A percentile compares a stretch with the other conserved stretches of the same genome.
These are phyloP conservation scores for Drosophila mimetica DNA, from an alignment of 2,888 invertebrate genomes.

Conservation along the genomic window DNA sequence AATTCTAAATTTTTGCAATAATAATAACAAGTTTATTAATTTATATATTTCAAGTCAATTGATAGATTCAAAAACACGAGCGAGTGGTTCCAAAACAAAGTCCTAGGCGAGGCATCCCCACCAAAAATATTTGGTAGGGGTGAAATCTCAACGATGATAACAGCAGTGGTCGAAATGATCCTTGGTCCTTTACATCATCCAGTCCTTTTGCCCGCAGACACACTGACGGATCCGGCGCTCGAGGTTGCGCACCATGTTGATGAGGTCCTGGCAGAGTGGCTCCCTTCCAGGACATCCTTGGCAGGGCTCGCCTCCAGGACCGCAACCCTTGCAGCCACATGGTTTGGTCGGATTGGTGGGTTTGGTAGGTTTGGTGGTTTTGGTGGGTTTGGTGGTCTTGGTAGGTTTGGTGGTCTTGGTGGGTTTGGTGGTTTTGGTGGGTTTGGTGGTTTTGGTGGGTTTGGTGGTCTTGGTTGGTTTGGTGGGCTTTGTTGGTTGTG, in stretches of 20 bases:
- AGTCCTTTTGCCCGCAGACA: slow-evolving; percentile 3
- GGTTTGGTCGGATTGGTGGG: not conserved
- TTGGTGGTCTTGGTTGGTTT: not conserved
- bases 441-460: not conserved
- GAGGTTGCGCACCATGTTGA: not conserved
- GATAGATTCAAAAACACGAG: not conserved
- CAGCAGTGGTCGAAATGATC: not conserved
- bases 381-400: not conserved
- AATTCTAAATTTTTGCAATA: too few relatives aligned
- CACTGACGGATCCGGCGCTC: not conserved
- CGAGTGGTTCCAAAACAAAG: not conserved
- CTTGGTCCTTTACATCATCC: not conserved
- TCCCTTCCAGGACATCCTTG: not conserved
- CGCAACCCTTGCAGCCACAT: not conserved
- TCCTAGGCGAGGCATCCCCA: not conserved
- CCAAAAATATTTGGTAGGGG: not conserved
- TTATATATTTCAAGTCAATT: not conserved
- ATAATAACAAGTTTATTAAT: not conserved
- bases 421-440: not conserved
- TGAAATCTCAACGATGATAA: not conserved
- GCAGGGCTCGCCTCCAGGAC: slow-evolving; percentile 21
- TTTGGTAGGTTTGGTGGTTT: not conserved
- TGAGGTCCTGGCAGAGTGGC: slow-evolving; percentile 1
- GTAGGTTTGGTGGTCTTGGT: not conserved
- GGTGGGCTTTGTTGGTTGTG: not conserved